A percentile compares a stretch with the other conserved stretches of the same genome.
These are phyloP conservation scores for Palythoa caribaeorum DNA, from an alignment of 92 coral and sea anemone species.

Conservation along the genomic window DNA sequence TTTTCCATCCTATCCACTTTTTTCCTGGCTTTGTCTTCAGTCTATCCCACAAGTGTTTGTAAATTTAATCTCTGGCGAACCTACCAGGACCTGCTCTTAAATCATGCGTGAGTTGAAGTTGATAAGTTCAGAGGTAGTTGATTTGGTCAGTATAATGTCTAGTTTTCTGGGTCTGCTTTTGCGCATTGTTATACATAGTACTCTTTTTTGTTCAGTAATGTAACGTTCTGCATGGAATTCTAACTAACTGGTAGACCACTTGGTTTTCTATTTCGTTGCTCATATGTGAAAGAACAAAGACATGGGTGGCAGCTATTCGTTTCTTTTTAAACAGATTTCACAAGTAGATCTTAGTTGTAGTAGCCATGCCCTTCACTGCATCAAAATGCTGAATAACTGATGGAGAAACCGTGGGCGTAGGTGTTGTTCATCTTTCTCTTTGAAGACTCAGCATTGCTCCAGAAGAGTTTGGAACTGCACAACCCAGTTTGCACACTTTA, in stretches of 20 bases:
- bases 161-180: no score
- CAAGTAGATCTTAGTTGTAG: not conserved
- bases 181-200: no score
- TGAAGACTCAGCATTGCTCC: conserved; percentile 22
- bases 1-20: no score
- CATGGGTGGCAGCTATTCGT: not conserved
- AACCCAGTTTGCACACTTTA: conserved; percentile 47
- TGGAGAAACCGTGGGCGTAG: not conserved
- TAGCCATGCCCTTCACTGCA: not conserved
- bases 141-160: no score
- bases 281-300: not conserved
- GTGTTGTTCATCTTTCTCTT: not conserved
- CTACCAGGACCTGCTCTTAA: no score
- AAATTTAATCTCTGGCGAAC: no score
- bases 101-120: no score
- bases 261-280: not conserved
- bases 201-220: not conserved
- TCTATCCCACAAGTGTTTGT: no score
- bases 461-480: conserved; percentile 51
- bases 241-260: not conserved
- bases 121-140: no score
- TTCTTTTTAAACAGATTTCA: conserved; percentile 11
- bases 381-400: not conserved
- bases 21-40: no score
- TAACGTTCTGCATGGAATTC: not conserved